These are phyloP conservation scores for Drosophila melanica DNA, from an alignment of 1,140 invertebrate genomes.

Conservation along the genomic window DNA sequence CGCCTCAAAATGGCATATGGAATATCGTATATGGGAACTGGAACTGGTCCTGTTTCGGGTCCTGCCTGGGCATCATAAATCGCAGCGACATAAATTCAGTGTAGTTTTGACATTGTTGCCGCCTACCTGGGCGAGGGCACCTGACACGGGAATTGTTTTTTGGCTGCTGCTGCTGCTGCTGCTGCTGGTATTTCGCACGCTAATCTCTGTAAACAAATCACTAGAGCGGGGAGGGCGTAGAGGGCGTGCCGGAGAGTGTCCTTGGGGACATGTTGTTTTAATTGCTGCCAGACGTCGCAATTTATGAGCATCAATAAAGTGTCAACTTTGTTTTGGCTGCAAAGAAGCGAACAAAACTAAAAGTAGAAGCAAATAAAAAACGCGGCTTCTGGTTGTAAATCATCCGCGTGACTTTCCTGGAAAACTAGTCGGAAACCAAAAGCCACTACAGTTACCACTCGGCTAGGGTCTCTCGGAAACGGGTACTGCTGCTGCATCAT, in stretches of 20 bases:
- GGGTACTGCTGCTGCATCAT: background rate
- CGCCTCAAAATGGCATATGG: slow-evolving; percentile 30
- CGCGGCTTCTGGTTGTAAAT: slow-evolving; percentile 70
- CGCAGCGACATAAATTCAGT: slow-evolving; percentile 74
- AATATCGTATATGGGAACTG: slow-evolving; percentile 10
- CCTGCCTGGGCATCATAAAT: slow-evolving; percentile 58
- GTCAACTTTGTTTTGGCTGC: slow-evolving; percentile 65
- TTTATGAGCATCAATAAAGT: slow-evolving; percentile 82
- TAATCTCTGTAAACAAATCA: slow-evolving; percentile 82
- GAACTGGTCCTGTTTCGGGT: slow-evolving; percentile 14
- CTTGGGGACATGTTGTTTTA: slow-evolving; percentile 79
- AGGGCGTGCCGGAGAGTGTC: slow-evolving; percentile 42
- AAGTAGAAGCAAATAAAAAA: slow-evolving; percentile 56
- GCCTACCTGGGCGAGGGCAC: slow-evolving; percentile 57
- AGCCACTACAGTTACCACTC: slow-evolving; percentile 5
- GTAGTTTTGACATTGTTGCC: slow-evolving; percentile 56
- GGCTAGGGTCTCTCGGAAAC: background rate
- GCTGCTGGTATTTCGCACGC: slow-evolving; percentile 64
- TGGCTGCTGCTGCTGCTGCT: slow-evolving; percentile 1
- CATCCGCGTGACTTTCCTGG: slow-evolving; percentile 68
- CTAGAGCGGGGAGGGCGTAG: slow-evolving; percentile 32
- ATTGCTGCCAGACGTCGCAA: slow-evolving; percentile 77
- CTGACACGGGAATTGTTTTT: slow-evolving; percentile 60
- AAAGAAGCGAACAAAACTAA: slow-evolving; percentile 21
- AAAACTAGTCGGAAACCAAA: slow-evolving; percentile 53